Percentiles rank a stretch among this genome's conserved stretches.
phyloP scores from a whole-genome alignment of 2,797 vertebrate genomes.

The Tokudaia tokunoshimensis region DNA sequence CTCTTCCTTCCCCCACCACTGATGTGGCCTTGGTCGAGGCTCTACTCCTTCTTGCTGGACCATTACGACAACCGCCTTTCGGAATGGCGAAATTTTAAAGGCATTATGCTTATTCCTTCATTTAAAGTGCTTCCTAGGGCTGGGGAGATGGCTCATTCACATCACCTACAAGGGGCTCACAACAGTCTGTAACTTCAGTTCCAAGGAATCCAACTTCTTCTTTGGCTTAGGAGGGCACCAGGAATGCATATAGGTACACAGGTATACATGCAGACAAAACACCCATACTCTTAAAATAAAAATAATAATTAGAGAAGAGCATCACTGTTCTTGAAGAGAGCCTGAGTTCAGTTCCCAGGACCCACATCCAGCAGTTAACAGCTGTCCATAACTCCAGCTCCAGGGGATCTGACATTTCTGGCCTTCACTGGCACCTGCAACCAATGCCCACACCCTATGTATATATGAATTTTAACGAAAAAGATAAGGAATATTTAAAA shows the following conservation, averaged over 20 bases:
- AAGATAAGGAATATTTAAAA: background rate
- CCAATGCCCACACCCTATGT: background rate
- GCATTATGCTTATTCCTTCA: background rate
- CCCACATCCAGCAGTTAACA: background rate
- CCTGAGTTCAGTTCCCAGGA: background rate
- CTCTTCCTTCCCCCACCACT: background rate
- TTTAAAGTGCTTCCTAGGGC: background rate
- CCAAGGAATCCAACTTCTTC: background rate
- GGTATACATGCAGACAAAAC: background rate
- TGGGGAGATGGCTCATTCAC: background rate
- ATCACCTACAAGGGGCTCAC: background rate
- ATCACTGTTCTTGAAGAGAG: background rate
- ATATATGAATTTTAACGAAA: background rate
- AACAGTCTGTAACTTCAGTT: background rate
- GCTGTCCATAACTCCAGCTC: background rate
- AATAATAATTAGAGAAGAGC: background rate
- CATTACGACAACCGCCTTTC: background rate
- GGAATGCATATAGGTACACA: too few species aligned
- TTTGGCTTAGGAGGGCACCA: background rate
- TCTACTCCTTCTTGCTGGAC: background rate
- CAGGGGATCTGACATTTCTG: background rate
- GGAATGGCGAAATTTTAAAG: background rate
- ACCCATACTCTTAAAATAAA: background rate
- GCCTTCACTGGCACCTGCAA: background rate
- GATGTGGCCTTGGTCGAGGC: background rate